Base-by-base conservation (phyloP, 2,113 vertebrate genomes). In the Rhombomys opimus region DNA sequence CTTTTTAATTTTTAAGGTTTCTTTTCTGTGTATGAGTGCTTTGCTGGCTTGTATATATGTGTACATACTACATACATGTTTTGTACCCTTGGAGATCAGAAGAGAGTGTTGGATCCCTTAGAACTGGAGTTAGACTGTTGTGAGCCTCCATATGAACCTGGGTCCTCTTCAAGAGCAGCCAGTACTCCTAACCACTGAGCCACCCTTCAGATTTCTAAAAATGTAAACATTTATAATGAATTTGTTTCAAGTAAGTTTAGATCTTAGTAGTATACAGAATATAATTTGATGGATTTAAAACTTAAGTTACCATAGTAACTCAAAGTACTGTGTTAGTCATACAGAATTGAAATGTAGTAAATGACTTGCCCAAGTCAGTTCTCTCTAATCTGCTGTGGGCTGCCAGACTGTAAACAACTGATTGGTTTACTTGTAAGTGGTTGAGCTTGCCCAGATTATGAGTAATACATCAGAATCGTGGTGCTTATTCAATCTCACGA, bases 391-490 rank as follows among this genome's bases (percentile, higher is more conserved):
- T 90, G 84, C 41, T 87, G 20, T 52, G 92, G 68, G 63, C 22
- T 30, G 18, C 91, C 50, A 93, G 91, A 65, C 87, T 76, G 22
- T 89, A 77, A 88, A 91, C 8, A 86, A 78, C 11, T 82, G 81
- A 92, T 96, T 90, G 50, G 22, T 72, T 90, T 85, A 41, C 86
- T 91, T 89, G 94, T 90, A 95, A 94, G 46, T n/a, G 87, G 38
- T 78, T 94, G 65, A 81, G 65, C 92, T 93, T 95, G 25, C 17
- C 46, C 76, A 90, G 59, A 54, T 95, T 81, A 35, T 89, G 35
- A 95, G 76, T 59, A 50, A 38, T 72, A 41, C 4, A n/a, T 89
- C 52, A 92, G 9, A 72, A 46, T 63, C 65, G 27, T 89, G 63
- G 30, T 70, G 4, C n/a, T 63, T 70, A 72, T 80, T 89, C 54